Evolutionary conservation across 1,140 invertebrate genomes (phyloP).

Genomic region (Phymorhynchus buccinoides): DNA sequence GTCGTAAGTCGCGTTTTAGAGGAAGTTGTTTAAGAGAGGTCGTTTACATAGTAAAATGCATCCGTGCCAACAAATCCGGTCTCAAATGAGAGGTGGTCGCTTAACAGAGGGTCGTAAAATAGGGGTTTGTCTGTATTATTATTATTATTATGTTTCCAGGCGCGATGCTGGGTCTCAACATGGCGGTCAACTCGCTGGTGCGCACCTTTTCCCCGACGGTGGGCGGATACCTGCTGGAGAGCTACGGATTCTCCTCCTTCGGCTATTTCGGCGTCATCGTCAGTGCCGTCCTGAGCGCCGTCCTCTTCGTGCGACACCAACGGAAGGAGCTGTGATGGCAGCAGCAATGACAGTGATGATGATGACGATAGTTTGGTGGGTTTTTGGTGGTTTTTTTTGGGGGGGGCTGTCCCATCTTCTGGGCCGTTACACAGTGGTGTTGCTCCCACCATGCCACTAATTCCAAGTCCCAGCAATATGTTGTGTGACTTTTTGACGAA

Average conservation of each 20-base stretch:
- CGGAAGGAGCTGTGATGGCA: not conserved
- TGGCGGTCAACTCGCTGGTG: slow-evolving; percentile 69
- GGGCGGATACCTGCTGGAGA: slow-evolving; percentile 64
- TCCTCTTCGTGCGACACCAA: slow-evolving; percentile 52
- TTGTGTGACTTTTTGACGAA: not conserved
- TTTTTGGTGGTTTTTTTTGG: too few relatives aligned
- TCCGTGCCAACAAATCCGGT: too few relatives aligned
- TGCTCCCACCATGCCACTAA: not conserved
- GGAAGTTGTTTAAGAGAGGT: too few relatives aligned
- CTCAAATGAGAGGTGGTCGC: too few relatives aligned
- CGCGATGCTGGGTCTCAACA: slow-evolving; percentile 69
- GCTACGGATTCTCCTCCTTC: slow-evolving; percentile 65
- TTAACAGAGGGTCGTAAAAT: too few relatives aligned
- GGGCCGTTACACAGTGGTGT: too few relatives aligned
- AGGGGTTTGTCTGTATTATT: too few relatives aligned
- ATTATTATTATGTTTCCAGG: too few relatives aligned
- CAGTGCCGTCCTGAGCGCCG: slow-evolving; percentile 55
- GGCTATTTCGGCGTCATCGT: slow-evolving; percentile 65
- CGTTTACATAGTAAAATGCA: too few relatives aligned
- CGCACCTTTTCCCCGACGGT: slow-evolving; percentile 66
- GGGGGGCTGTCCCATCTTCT: too few relatives aligned
- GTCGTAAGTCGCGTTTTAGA: too few relatives aligned
- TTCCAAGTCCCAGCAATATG: not conserved
- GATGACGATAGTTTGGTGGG: not conserved
- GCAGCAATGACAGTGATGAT: not conserved